Base-by-base conservation (phyloP, 1,140 invertebrate species). In the Pentalonia nigronervosa region DNA sequence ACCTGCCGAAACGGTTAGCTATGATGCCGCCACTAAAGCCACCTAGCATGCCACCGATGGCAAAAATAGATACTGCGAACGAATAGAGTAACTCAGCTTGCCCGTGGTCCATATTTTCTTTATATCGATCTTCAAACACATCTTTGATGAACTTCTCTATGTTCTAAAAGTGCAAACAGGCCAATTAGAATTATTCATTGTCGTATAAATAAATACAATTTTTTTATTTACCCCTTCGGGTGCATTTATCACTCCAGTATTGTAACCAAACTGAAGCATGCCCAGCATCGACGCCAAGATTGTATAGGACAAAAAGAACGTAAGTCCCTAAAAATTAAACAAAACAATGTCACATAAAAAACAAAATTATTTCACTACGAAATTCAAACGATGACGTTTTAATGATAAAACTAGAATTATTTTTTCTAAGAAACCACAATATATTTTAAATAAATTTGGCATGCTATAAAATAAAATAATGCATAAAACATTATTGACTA, bases 191-290 rank as follows among this genome's bases (percentile, higher is more conserved):
- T 7, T 36, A 36, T 83, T 6, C 8, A 45, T 86, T 14, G 7
- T 45, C 14, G 21, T 6, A 41, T 14, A 86, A 86, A 47, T 47
- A 17, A 34, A 30, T 47, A 47, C n/a, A 7, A 34, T 3, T 48
- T 1, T 41, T 25, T 86, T 84, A 50, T 91, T 95, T 96, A 98
- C 97, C 95, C 96, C 96, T 96, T 99, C 97, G 81, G 99, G 99
- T 93, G 98, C 98, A 96, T 99, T 99, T 95, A 99, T 99, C 93
- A 99, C 99, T 94, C 99, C 99, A 21, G 99, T 99, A 95, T 99
- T 99, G 96, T 99, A 99, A 94, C 99, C 99, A 95, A 99, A 99
- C 95, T 99, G 99, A 94, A 99, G 97, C 97, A 99, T 99, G 36
- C 99, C 98, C 94, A 99, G 97, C 94, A 99, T 98, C 92, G 99